Base-by-base conservation (phyloP, 1,140 invertebrate genomes). In the Acyrthosiphon pisum region DNA sequence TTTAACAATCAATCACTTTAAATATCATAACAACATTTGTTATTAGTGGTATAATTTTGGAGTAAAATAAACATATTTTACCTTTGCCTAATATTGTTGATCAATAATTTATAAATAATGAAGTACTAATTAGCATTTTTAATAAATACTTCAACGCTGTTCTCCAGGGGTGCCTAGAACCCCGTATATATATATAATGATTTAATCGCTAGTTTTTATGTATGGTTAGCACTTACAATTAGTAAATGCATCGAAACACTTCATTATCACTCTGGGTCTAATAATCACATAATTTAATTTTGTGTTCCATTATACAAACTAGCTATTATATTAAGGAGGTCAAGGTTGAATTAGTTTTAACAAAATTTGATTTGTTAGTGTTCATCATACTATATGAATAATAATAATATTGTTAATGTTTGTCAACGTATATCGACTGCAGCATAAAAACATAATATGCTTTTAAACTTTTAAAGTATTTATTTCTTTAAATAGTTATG, bases 231-330 rank as follows among this genome's bases (percentile, higher is more conserved):
- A 89, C 4, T 53, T 89, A 37, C 87, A 89, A 89, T 89, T 88
- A 89, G 18, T 53, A 23, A 89, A 53, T 35, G n/a, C n/a, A 37
- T 20, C n/a, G 41, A 53, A 56, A 23, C n/a, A 56, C 50, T 89
- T 89, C 88, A 89, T 89, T 89, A 89, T 56, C 50, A 89, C 50
- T 56, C n/a, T 37, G 18, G 11, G 88, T 44, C 23, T 86, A 86
- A 89, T 89, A 56, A 89, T 37, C 88, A 41, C n/a, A n/a, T 37
- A 89, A 56, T 89, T 89, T 56, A 89, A 89, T 89, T 53, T 89
- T 89, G 22, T 41, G n/a, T 37, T 87, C 18, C 14, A 37, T 89
- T 30, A 56, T 89, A 89, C 20, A 53, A 48, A 18, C 4, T 46
- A 46, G 3, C 0, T 48, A 86, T 53, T 35, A 89, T 56, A 41